Evolutionary conservation across 1,140 invertebrate species (phyloP), one percentile per base, ranked within the genome.

Genomic region (Grapholita molesta): DNA sequence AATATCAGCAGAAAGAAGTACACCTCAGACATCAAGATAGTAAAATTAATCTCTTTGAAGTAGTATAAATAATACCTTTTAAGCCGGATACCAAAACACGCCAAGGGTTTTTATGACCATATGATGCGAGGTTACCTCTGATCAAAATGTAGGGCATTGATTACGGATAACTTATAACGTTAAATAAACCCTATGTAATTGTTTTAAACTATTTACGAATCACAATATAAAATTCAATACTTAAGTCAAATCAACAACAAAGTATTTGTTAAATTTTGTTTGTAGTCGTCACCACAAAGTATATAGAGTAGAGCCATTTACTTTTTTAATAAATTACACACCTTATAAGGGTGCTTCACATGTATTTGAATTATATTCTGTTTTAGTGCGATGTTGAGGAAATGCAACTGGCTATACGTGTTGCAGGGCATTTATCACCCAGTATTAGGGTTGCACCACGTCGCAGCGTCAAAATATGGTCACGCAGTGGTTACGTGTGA

Each of bases 101-200:
- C 96, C 96, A 96, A 87, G 96, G 96, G 92, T 96, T 96, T 92
- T 94, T 95, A 89, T 96, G 95, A 89, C 95, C 95, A 87, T 96
- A 97, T 64, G 96, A 96, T 85, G 95, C 95, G 86, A 97, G 94
- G 93, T 97, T 97, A 91, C 96, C 96, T 88, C 96, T 94, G 80
- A 97, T 96, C 93, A 97, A 94, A 94, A 97, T 96, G 95, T 96
- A 96, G 92, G 96, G 96, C 96, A 97, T 97, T 94, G 93, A 92
- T 88, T 85, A 91, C 88, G 77, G 85, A 78, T 85, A 78, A 42
- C 52, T 68, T 52, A 66, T n/a, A 25, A 12, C 9, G 21, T 32
- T 5, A 6, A 24, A 23, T 12, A 65, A 65, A 65, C 24, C 5
- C 42, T 67, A 28, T 67, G n/a, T n/a, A n/a, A 67, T 33, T 42